A percentile compares a stretch with the other conserved stretches of the same genome.
Evolutionary conservation across 2,888 invertebrate genomes (phyloP).

Genomic region (Tetranychus truncatus): DNA sequence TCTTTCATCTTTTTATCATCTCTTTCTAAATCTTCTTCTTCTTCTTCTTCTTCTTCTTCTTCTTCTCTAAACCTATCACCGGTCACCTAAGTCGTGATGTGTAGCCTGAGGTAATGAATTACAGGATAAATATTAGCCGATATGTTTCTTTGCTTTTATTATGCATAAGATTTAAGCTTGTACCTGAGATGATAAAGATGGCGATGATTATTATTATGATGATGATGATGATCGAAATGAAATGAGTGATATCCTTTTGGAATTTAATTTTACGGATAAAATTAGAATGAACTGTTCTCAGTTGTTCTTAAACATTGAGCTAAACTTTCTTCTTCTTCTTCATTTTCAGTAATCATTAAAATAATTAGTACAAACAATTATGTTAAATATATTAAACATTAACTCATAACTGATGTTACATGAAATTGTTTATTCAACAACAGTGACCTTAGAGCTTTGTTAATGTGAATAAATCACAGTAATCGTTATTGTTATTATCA

Average conservation of each 20-base stretch:
- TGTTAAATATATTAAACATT: too few species aligned
- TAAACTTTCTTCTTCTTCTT: too few species aligned
- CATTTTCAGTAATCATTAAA: too few species aligned
- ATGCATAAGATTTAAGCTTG: background rate
- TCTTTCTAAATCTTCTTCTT: background rate
- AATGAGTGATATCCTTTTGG: background rate
- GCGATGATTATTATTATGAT: background rate
- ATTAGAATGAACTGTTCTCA: background rate
- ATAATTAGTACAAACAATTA: too few species aligned
- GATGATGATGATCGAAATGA: background rate
- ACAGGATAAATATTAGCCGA: background rate
- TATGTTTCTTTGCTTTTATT: background rate
- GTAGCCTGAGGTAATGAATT: background rate
- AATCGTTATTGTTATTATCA: too few species aligned
- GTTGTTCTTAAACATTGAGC: background rate
- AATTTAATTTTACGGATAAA: background rate
- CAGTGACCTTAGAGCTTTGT: too few species aligned
- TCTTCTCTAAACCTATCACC: background rate
- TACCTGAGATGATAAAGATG: background rate
- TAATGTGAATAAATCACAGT: too few species aligned
- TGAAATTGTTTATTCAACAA: too few species aligned
- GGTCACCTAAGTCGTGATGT: background rate
- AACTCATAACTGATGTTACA: too few species aligned
- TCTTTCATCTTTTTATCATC: background rate
- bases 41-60: constrained; percentile 1